A percentile compares a stretch with the other conserved stretches of the same genome.
Conservation (phyloP, 2,888 invertebrate species). For the Amphipoea lucens region DNA sequence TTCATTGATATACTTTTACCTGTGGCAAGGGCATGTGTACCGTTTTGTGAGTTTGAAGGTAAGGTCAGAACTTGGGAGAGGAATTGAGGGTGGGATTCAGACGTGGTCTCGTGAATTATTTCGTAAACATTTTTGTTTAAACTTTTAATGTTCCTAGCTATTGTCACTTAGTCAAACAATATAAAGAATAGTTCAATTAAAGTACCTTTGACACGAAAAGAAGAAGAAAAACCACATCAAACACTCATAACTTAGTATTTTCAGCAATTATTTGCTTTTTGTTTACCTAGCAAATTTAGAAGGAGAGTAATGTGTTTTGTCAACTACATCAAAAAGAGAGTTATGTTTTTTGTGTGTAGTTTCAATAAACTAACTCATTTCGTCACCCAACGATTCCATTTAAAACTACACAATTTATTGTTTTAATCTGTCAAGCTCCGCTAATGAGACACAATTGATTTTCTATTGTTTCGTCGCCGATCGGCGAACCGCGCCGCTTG, state of each 20-base stretch:
- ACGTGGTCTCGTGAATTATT: background rate
- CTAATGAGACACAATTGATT: too few species aligned
- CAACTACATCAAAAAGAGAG: too few species aligned
- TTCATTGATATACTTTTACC: slow-evolving; percentile 75
- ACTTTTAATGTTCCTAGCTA: too few species aligned
- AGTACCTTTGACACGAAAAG: background rate
- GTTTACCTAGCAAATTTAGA: background rate
- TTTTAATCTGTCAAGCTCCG: too few species aligned
- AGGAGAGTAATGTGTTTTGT: background rate
- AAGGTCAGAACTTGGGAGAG: slow-evolving; percentile 66
- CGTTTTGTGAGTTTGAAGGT: slow-evolving; percentile 66
- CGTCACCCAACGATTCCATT: background rate
- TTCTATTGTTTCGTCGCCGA: too few species aligned
- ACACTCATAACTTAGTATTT: background rate
- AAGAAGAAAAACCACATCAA: background rate
- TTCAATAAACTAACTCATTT: background rate
- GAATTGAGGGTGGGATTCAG: background rate
- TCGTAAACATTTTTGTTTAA: background rate
- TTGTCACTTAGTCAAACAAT: background rate
- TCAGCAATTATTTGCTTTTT: too few species aligned
- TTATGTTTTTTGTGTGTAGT: background rate
- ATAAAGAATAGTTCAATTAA: background rate
- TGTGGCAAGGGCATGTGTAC: slow-evolving; percentile 74
- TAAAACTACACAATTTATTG: background rate
- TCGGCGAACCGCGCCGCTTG: too few species aligned